A percentile compares a stretch with the other conserved stretches of the same genome.
Evolutionary conservation across 2,113 vertebrate genomes (phyloP).

Genomic region (Vanacampus margaritifer): DNA sequence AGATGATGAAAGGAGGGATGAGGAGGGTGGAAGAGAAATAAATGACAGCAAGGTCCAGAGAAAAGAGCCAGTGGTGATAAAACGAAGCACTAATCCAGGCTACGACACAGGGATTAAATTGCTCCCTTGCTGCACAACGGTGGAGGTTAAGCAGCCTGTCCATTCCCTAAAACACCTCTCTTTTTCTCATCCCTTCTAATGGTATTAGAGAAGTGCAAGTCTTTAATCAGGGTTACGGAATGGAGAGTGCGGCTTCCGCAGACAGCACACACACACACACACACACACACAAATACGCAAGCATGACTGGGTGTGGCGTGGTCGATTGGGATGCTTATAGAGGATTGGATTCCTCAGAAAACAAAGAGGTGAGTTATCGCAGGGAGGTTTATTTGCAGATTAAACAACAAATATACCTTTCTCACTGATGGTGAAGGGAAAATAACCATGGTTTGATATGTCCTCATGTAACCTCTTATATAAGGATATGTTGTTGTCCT

Average conservation of each 20-base stretch:
- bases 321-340: constrained; percentile 46
- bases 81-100: constrained; percentile 62
- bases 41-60: constrained; percentile 39
- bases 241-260: constrained; percentile 11
- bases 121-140: constrained; percentile 34
- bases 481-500: no score
- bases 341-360: constrained; percentile 25
- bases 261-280: neutral
- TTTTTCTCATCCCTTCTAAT: constrained; percentile 42
- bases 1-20: constrained; percentile 44
- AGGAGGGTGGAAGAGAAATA: constrained; percentile 24
- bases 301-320: neutral
- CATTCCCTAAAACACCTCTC: constrained; percentile 28
- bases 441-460: no score
- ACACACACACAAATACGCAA: constrained; percentile 11
- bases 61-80: constrained; percentile 51
- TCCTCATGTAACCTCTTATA: no score
- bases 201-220: constrained; percentile 52
- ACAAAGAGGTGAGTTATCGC: neutral
- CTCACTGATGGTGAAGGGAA: no score
- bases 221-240: constrained; percentile 42
- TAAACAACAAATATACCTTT: neutral
- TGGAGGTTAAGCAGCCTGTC: constrained; percentile 57
- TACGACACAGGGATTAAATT: constrained; percentile 62
- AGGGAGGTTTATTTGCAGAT: no score